These are phyloP conservation scores for Selenia dentaria DNA, from an alignment of 2,888 invertebrate species.

Conservation along the genomic window DNA sequence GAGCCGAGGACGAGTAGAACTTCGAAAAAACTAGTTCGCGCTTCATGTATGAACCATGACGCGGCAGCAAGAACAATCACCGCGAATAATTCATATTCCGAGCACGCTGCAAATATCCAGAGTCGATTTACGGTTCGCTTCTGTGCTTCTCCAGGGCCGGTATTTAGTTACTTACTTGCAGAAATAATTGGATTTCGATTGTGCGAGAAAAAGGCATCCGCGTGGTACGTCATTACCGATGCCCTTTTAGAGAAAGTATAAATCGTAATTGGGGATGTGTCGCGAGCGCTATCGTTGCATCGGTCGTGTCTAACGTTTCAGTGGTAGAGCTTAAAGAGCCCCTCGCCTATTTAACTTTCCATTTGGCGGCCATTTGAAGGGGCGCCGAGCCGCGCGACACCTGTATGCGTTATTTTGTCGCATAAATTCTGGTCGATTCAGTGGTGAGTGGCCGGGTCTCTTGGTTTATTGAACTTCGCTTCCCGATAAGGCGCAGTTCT, in stretches of 20 bases:
- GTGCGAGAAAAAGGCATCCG: conserved; percentile 69
- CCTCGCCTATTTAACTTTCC: conserved; percentile 71
- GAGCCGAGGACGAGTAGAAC: conserved; percentile 55
- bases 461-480: conserved; percentile 76
- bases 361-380: conserved; percentile 71
- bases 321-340: conserved; percentile 62
- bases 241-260: conserved; percentile 76
- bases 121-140: conserved; percentile 71
- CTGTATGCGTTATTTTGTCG: conserved; percentile 81
- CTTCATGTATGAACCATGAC: conserved; percentile 85
- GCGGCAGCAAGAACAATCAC: conserved; percentile 79
- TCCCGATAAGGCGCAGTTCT: conserved; percentile 66
- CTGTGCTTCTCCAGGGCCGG: conserved; percentile 68
- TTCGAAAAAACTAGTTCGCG: conserved; percentile 78
- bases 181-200: conserved; percentile 83
- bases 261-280: conserved; percentile 77
- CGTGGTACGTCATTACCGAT: conserved; percentile 75
- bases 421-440: conserved; percentile 76
- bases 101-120: conserved; percentile 79
- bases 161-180: conserved; percentile 79
- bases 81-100: conserved; percentile 83
- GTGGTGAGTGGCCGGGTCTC: conserved; percentile 58
- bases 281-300: conserved; percentile 62
- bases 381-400: conserved; percentile 71
- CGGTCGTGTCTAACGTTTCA: conserved; percentile 71